phyloP scores from a whole-genome alignment of 1,140 invertebrate species.

The Triops cancriformis region DNA sequence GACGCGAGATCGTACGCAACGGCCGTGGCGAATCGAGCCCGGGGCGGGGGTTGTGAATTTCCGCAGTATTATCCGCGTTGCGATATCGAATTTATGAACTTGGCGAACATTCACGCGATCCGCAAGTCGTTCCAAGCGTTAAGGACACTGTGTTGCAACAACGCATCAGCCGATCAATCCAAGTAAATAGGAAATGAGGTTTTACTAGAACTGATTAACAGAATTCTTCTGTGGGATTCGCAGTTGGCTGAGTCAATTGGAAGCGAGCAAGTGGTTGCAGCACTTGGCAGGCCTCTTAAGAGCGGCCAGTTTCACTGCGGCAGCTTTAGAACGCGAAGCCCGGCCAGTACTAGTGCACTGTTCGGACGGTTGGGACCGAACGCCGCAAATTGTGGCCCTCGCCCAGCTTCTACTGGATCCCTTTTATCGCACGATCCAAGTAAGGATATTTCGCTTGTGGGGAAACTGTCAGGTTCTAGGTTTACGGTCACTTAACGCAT shows the following conservation, averaged over 20 bases:
- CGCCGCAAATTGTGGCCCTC: constrained; percentile 84
- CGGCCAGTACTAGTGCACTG: constrained; percentile 91
- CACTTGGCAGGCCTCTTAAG: constrained; percentile 74
- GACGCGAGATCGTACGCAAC: constrained; percentile 92
- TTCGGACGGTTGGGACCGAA: constrained; percentile 94
- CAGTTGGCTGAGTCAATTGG: constrained; percentile 79
- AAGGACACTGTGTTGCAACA: constrained; percentile 60
- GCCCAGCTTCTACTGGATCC: constrained; percentile 88
- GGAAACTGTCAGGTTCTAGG: no score
- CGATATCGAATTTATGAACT: constrained; percentile 93
- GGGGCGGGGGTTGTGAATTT: constrained; percentile 92
- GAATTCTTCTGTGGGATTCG: constrained; percentile 33
- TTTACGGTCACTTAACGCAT: no score
- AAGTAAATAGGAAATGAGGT: constrained; percentile 48
- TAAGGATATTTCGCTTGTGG: constrained; percentile 37
- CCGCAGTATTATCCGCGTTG: constrained; percentile 87
- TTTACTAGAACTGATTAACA: no score
- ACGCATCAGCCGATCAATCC: constrained; percentile 54
- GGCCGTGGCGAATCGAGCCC: constrained; percentile 86
- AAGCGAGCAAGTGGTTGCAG: constrained; percentile 82
- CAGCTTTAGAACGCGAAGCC: constrained; percentile 69
- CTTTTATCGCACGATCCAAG: constrained; percentile 82
- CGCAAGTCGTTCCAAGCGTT: constrained; percentile 74
- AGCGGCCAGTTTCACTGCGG: constrained; percentile 66
- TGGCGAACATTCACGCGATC: constrained; percentile 93